These are phyloP conservation scores for Neodon shergylaensis DNA, from an alignment of 2,113 vertebrate species.

Conservation along the genomic window DNA sequence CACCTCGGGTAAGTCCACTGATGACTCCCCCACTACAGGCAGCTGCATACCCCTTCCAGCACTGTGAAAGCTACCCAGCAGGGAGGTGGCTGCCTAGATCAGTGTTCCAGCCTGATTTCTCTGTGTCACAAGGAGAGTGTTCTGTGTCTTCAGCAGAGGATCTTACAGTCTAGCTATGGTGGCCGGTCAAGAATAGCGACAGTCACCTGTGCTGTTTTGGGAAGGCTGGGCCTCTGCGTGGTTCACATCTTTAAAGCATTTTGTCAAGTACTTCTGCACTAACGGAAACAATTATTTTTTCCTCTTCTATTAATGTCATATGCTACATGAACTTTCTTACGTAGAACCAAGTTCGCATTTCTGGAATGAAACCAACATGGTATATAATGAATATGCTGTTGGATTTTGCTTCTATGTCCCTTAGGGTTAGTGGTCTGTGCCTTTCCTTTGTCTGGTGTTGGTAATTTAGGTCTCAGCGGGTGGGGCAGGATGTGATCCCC, in stretches of 20 bases:
- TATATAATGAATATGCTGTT: background rate
- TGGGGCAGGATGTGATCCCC: background rate
- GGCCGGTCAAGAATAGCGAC: no score
- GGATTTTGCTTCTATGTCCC: background rate
- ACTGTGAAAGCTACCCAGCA: background rate
- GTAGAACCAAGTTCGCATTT: conserved; percentile 10
- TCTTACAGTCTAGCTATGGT: background rate
- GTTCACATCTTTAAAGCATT: background rate
- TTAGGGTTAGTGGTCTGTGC: background rate
- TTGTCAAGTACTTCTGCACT: background rate
- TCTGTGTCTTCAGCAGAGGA: background rate
- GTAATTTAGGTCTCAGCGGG: background rate
- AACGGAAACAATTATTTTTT: background rate
- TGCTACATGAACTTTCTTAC: conserved; percentile 17
- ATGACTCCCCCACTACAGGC: background rate
- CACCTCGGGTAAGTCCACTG: background rate
- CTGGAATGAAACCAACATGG: conserved; percentile 38
- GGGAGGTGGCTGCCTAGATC: background rate
- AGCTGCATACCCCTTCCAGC: background rate
- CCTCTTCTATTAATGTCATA: background rate
- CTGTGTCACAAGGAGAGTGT: background rate
- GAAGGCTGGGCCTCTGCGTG: no score
- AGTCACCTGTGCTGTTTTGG: background rate
- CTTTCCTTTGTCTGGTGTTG: conserved; percentile 12
- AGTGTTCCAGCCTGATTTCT: background rate